Evolutionary conservation across 2,888 invertebrate genomes (phyloP), one percentile per base, ranked within the genome.

Genomic region (Tiphia femorata): DNA sequence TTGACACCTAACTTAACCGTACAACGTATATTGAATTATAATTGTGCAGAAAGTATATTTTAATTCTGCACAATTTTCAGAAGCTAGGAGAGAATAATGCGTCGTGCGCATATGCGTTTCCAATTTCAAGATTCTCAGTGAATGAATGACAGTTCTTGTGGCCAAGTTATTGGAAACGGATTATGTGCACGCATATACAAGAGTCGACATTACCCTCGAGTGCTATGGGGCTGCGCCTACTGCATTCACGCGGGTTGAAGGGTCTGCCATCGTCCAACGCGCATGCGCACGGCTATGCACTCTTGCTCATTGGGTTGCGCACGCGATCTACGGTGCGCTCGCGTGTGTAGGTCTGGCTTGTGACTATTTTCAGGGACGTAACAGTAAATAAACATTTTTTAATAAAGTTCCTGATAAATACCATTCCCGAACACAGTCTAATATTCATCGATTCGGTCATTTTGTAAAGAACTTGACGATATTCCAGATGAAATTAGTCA

Each of bases 161-260:
- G 27, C n/a, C 17, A 49, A 59, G 63, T 63, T 65, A 61, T 37
- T 23, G 41, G 46, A 52, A 65, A 65, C 44, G 33, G 41, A 21
- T 47, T 64, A 44, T 64, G 54, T 17, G 21, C 23, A 55, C 58
- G 62, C 63, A 63, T 58, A 57, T 51, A 62, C 58, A 59, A 59
- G 53, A 56, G 53, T 64, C 57, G 60, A 65, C 49, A 54, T 64
- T 58, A 55, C 64, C 64, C 64, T 64, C 64, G 29, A 60, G 53
- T 55, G 40, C 41, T 44, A 52, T 61, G 61, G 61, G 61, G 64
- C 62, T 66, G 64, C 62, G 60, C 59, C 64, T 61, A 49, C 59
- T 62, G 67, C 67, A 67, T 64, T 61, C 64, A 61, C 57, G 59
- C 59, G 52, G 54, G 55, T 59, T 55, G 61, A 64, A 67, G 67